phyloP scores from a whole-genome alignment of 2,888 invertebrate genomes.

The Rhabditoides inermis region DNA sequence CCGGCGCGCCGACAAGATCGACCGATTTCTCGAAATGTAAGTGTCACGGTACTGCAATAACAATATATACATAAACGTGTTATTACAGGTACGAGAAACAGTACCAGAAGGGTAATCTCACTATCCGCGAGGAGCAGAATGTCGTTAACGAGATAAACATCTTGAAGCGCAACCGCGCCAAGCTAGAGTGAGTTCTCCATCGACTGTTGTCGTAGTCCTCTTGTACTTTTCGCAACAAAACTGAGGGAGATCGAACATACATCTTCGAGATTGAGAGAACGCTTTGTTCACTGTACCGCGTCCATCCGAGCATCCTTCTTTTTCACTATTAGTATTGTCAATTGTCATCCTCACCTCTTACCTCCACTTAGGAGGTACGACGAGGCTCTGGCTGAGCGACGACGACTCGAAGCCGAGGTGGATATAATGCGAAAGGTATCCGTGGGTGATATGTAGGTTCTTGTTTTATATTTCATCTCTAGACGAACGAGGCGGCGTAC shows the following conservation, averaged over 20 bases:
- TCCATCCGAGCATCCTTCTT: no score
- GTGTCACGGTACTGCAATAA: constrained; percentile 19
- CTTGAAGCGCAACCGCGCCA: constrained; percentile 16
- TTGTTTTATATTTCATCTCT: no score
- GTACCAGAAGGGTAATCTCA: constrained; percentile 16
- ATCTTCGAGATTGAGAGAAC: no score
- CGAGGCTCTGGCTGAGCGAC: not conserved
- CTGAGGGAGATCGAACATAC: not conserved
- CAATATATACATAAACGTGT: no score
- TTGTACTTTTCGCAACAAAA: not conserved
- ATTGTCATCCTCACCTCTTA: not conserved
- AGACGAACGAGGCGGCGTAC: no score
- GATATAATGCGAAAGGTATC: no score
- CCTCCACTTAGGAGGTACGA: constrained; percentile 1
- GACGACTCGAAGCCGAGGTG: constrained; percentile 1
- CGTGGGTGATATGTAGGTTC: no score
- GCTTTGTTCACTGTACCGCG: no score
- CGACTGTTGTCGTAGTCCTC: no score
- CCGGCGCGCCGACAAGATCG: constrained; percentile 15
- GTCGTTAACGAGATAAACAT: constrained; percentile 26
- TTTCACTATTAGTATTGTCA: not conserved
- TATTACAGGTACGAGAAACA: constrained; percentile 12
- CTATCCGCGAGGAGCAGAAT: constrained; percentile 23
- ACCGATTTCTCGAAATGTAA: constrained; percentile 7
- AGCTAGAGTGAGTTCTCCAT: constrained; percentile 14